A percentile compares a stretch with the other conserved stretches of the same genome.
These are phyloP conservation scores for Heterochromis multidens DNA, from an alignment of 2,113 vertebrate genomes.

Conservation along the genomic window DNA sequence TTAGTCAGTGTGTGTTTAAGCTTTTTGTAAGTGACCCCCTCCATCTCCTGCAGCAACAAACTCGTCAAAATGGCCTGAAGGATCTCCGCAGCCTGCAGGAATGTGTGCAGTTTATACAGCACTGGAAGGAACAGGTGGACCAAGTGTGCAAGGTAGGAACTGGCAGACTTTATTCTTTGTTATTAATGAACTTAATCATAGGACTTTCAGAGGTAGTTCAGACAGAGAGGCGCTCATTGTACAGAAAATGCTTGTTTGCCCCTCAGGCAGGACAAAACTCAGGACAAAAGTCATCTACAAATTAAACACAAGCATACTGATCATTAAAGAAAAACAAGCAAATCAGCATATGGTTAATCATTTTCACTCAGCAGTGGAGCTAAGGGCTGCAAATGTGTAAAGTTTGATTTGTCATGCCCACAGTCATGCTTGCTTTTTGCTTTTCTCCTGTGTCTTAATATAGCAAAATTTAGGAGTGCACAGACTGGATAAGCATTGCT, in stretches of 20 bases:
- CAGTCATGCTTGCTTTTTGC: not conserved
- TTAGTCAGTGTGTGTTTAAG: too few relatives aligned
- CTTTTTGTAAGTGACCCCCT: not conserved
- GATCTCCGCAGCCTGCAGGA: slow-evolving; percentile 75
- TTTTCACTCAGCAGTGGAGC: not conserved
- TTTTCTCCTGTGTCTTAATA: not conserved
- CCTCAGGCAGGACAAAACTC: not conserved
- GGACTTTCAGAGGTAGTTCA: not conserved
- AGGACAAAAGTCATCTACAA: not conserved
- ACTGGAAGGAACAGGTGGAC: slow-evolving; percentile 77
- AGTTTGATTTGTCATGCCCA: too few relatives aligned
- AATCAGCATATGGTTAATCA: not conserved
- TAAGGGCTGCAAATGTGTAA: not conserved
- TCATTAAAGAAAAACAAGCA: not conserved
- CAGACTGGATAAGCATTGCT: not conserved
- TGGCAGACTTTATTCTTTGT: not conserved
- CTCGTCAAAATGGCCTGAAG: slow-evolving; percentile 58
- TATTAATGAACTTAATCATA: not conserved
- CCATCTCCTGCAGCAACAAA: slow-evolving; percentile 27
- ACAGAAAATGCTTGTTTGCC: not conserved
- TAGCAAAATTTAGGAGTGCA: not conserved
- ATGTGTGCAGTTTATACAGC: slow-evolving; percentile 73
- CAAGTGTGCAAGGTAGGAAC: slow-evolving; percentile 73
- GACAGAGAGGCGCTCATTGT: not conserved
- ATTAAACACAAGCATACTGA: not conserved